Evolutionary conservation across 2,113 vertebrate species (phyloP), one percentile per base, ranked within the genome.

Genomic region (Colistium nudipinnis): DNA sequence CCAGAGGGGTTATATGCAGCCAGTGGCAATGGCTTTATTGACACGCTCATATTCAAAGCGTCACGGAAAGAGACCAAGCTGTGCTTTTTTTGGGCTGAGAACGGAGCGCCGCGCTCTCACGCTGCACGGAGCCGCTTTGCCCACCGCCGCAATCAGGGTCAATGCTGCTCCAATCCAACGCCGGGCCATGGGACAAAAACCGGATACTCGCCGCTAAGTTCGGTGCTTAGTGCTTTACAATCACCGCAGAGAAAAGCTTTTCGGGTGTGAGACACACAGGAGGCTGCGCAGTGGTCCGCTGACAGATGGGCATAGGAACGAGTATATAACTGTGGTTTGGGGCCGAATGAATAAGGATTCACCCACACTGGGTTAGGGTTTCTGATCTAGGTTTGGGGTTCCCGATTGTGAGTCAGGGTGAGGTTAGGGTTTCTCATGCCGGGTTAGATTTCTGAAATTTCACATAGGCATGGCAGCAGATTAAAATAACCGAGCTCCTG

Each of bases 1-100:
- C 90, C 83, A 74, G 78, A 77, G 81, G n/a, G 88, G 86, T 78
- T 65, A 74, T 54, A 80, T 56, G 87, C 70, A 81, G 78, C 76
- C 75, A 63, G 72, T 76, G 62, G 87, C 83, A 74, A 51, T 75
- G 82, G 67, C 75, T 80, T 63, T 70, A 80, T 80, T 81, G 86
- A 88, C 85, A 76, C 24, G 44, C 74, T 83, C 67, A 62, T 78
- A 72, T 81, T 78, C 62, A 85, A 55, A 84, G 54, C 67, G 19
- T 44, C 22, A 22, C 24, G 33, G 76, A 78, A 76, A 63, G 48
- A 82, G 39, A 85, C 45, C 69, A 70, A 70, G 73, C 81, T 77
- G 74, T 30, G 19, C 65, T 74, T 88, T 76, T 72, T 74, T 88
- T 76, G 70, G 71, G 75, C 62, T 51, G 53, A 71, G 66, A 77